Evolutionary conservation across 2,113 vertebrate species (phyloP).

Genomic region (rat (Rattus norvegicus)): GRCr8 NC_086020.1:186343501-186344000

Average conservation of each 20-base stretch:
- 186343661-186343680: constrained; percentile 33
- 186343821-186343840: background rate
- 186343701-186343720: constrained; percentile 2
- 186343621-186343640: background rate
- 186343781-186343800: background rate
- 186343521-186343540: constrained; percentile 45
- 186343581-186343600: background rate
- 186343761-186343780: background rate
- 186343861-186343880: background rate
- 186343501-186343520: background rate
- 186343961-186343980: background rate
- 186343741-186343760: constrained; percentile 12
- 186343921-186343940: background rate
- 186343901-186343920: background rate
- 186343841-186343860: background rate
- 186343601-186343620: background rate
- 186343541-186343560: background rate
- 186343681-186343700: constrained; percentile 21
- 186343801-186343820: background rate
- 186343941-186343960: background rate
- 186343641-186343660: constrained; percentile 15
- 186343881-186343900: background rate
- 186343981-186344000: background rate
- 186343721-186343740: background rate
- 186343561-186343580: background rate